phyloP scores from a whole-genome alignment of 2,888 invertebrate genomes.

The Drosophila meridiana region DNA sequence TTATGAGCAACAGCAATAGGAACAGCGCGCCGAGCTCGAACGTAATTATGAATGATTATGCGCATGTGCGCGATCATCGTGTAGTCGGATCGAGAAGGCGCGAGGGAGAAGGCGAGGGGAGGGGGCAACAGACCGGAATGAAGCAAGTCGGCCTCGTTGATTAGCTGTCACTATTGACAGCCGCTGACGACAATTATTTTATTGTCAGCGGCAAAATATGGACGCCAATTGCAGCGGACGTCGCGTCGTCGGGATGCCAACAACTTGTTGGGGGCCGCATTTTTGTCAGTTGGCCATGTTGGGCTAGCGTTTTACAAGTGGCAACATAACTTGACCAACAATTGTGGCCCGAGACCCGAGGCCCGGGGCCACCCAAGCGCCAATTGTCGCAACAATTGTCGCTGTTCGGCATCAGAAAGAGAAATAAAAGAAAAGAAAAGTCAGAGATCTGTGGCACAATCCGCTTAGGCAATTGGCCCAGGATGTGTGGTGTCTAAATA shows the following conservation, averaged over 20 bases:
- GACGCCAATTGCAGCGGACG: constrained; percentile 40
- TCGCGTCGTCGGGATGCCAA: constrained; percentile 58
- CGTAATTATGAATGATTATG: constrained; percentile 79
- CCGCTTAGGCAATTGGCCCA: constrained; percentile 45
- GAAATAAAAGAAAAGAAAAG: constrained; percentile 12
- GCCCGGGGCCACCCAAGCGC: constrained; percentile 70
- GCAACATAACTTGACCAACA: constrained; percentile 61
- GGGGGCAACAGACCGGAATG: constrained; percentile 5
- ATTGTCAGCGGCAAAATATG: constrained; percentile 44
- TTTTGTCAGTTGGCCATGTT: constrained; percentile 58
- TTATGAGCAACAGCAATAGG: constrained; percentile 50
- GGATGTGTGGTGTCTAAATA: constrained; percentile 61
- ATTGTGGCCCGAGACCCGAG: constrained; percentile 5
- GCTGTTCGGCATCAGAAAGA: constrained; percentile 21
- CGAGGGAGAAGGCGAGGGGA: background rate
- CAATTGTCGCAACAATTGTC: constrained; percentile 62
- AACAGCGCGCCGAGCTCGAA: constrained; percentile 18
- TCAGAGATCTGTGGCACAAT: constrained; percentile 58
- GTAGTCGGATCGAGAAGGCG: constrained; percentile 23
- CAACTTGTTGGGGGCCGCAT: constrained; percentile 68
- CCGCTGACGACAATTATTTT: constrained; percentile 53
- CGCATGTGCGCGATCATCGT: constrained; percentile 57
- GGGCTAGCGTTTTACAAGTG: constrained; percentile 76
- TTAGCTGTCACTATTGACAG: constrained; percentile 80
- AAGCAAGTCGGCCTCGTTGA: constrained; percentile 48